Evolutionary conservation across 30 jellyfish, hydroid and myxozoan species (phyloP).

Genomic region (Hydractinia symbiolongicarpus): DNA sequence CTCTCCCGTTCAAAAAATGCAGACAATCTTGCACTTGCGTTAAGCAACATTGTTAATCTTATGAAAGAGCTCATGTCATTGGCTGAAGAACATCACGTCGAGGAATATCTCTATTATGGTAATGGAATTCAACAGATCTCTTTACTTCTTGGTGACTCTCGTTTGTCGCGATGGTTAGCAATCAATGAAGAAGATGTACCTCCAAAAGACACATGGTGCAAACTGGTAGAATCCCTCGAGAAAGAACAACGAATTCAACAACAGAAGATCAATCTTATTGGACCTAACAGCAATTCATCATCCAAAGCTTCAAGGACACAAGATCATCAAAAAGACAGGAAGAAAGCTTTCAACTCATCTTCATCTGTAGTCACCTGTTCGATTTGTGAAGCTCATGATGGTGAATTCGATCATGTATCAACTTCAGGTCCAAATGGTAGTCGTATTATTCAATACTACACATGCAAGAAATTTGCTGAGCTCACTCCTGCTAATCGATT

Average conservation of each 20-base stretch:
- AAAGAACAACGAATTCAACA: constrained; percentile 8
- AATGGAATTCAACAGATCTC: constrained; percentile 14
- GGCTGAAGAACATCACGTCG: constrained; percentile 21
- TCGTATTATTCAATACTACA: constrained; percentile 16
- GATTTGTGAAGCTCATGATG: constrained; percentile 21
- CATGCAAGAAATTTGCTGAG: constrained; percentile 20
- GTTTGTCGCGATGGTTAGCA: constrained; percentile 14
- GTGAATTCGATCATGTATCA: constrained; percentile 15
- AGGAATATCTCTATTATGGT: constrained; percentile 14
- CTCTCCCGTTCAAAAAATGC: constrained; percentile 17
- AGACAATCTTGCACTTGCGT: not conserved
- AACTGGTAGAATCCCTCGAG: constrained; percentile 19
- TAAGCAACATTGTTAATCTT: constrained; percentile 20
- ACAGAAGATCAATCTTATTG: not conserved
- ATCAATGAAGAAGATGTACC: not conserved
- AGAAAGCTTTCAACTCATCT: too few relatives aligned
- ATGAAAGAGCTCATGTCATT: constrained; percentile 23
- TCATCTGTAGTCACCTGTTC: not conserved
- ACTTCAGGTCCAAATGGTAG: constrained; percentile 29
- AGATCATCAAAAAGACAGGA: too few relatives aligned
- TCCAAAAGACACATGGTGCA: constrained; percentile 32
- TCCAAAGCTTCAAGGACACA: not conserved
- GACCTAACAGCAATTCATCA: not conserved
- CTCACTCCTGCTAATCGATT: constrained; percentile 22
- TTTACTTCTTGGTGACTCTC: constrained; percentile 18